Conservation (phyloP, 2,113 vertebrate species). For the Pheucticus melanocephalus region DNA sequence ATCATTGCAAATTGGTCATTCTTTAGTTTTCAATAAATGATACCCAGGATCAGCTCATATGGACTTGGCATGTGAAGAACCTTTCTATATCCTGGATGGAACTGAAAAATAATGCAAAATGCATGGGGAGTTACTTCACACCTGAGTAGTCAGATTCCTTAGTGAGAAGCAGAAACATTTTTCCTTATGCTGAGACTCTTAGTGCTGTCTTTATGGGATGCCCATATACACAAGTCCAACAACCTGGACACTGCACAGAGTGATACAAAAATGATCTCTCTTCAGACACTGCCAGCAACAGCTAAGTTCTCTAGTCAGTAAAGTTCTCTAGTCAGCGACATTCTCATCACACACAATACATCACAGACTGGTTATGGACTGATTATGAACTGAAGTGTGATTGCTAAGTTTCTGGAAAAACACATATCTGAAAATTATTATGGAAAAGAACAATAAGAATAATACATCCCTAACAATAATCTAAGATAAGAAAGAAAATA, state of each 20-base stretch:
- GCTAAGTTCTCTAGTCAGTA: not conserved
- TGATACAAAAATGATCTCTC: not conserved
- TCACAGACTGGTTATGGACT: not conserved
- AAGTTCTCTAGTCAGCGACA: not conserved
- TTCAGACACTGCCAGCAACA: not conserved
- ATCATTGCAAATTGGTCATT: not conserved
- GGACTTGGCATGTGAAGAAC: not conserved
- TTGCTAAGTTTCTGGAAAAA: not conserved
- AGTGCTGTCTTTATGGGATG: fast-evolving
- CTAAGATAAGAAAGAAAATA: not conserved
- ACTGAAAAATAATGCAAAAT: not conserved
- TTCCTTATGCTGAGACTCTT: not conserved
- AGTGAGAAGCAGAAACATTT: not conserved
- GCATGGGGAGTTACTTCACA: not conserved
- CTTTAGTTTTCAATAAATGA: not conserved
- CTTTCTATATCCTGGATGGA: not conserved
- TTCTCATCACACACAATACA: not conserved
- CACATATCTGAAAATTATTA: not conserved
- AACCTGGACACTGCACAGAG: not conserved
- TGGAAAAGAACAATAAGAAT: not conserved
- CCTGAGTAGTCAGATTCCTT: not conserved
- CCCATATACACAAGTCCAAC: not conserved
- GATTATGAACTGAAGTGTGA: not conserved
- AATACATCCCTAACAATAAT: not conserved
- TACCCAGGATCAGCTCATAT: not conserved